A percentile compares a stretch with the other conserved stretches of the same genome.
These are phyloP conservation scores for Nephrotoma flavescens DNA, from an alignment of 2,888 invertebrate genomes.

Conservation along the genomic window DNA sequence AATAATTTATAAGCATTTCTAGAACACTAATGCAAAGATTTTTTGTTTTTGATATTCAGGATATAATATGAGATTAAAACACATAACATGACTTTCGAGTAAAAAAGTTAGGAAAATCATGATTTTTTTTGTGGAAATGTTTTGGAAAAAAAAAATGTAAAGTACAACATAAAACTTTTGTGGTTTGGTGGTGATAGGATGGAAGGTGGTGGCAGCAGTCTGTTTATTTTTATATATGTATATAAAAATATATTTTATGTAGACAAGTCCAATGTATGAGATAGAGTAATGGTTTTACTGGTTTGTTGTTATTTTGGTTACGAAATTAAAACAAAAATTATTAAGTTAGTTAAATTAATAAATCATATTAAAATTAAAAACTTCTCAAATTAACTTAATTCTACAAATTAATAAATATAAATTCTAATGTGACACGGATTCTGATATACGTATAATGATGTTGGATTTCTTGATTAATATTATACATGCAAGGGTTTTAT, in stretches of 20 bases:
- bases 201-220: neutral
- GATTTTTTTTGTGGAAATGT: neutral
- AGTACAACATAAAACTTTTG: neutral
- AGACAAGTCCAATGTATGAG: neutral
- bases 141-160: neutral
- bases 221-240: neutral
- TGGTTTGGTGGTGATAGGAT: neutral
- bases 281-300: neutral
- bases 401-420: neutral
- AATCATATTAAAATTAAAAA: neutral
- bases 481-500: neutral
- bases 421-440: neutral
- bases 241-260: neutral
- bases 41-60: neutral
- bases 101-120: neutral
- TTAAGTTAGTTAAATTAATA: neutral
- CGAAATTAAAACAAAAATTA: neutral
- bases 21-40: neutral
- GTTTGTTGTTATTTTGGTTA: neutral
- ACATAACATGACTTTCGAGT: neutral
- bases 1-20: neutral
- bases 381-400: neutral
- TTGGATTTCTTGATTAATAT: neutral
- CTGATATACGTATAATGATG: neutral
- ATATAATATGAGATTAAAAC: neutral